Conservation (phyloP, 2,113 vertebrate species). For the Hipposideros armiger region DNA sequence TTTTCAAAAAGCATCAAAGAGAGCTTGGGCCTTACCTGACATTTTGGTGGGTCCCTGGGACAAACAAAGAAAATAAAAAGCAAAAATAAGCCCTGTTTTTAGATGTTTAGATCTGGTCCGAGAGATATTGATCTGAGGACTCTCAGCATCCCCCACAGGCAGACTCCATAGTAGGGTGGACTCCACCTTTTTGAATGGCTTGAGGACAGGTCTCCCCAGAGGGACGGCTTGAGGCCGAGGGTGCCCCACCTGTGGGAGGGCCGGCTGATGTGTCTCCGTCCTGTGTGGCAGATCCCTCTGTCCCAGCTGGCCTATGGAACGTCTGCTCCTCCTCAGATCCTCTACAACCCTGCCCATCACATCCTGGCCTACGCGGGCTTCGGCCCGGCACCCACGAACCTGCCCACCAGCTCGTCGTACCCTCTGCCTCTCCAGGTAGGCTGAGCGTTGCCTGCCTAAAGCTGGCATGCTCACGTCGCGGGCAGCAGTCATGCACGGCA, state of each 20-base stretch:
- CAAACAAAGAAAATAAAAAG: background rate
- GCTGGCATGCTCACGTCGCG: accelerated
- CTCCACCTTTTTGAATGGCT: too few species aligned
- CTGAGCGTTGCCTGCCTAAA: background rate
- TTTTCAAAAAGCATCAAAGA: background rate
- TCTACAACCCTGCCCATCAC: constrained; percentile 95
- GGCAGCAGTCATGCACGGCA: background rate
- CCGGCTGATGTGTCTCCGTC: background rate
- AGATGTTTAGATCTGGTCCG: background rate
- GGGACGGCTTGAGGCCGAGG: too few species aligned
- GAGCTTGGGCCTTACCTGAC: background rate
- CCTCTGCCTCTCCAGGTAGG: constrained; percentile 93
- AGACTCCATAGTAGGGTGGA: background rate
- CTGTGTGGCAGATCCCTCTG: constrained; percentile 87
- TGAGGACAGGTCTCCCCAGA: background rate
- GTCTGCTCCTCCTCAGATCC: constrained; percentile 90
- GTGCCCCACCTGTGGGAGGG: background rate
- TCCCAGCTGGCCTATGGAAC: constrained; percentile 88
- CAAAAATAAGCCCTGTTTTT: background rate
- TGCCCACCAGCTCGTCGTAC: constrained; percentile 93
- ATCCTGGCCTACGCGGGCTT: constrained; percentile 92
- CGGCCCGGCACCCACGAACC: constrained; percentile 87
- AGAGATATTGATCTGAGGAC: background rate
- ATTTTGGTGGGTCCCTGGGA: too few species aligned
- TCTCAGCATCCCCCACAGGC: background rate